Evolutionary conservation across 2,113 vertebrate species (phyloP).

Genomic region (Sinosuthora webbiana): DNA sequence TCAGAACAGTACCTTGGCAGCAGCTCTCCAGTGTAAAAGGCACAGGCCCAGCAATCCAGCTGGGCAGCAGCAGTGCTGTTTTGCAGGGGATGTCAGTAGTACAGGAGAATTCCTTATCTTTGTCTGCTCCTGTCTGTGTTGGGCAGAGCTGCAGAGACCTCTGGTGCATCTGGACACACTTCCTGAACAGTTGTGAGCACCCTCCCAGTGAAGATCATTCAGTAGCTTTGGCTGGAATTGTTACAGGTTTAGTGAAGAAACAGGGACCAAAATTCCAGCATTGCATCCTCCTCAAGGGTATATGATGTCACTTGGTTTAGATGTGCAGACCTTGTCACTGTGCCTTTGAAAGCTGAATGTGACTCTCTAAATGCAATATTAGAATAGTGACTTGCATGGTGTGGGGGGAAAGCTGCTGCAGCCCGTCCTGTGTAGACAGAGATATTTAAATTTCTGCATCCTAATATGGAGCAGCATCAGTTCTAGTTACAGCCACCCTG

Average conservation of each 20-base stretch:
- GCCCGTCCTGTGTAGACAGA: background rate
- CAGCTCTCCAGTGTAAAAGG: background rate
- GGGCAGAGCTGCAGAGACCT: background rate
- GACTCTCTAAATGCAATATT: background rate
- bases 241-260: background rate
- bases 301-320: background rate
- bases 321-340: background rate
- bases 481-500: background rate
- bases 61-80: background rate
- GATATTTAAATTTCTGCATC: background rate
- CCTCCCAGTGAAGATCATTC: background rate
- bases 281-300: background rate
- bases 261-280: background rate
- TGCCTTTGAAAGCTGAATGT: background rate
- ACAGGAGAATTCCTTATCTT: background rate
- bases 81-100: background rate
- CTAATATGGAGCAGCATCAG: background rate
- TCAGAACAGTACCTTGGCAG: background rate
- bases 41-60: background rate
- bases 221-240: background rate
- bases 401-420: background rate
- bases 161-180: background rate
- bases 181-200: background rate
- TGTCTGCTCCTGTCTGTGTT: rapidly evolving
- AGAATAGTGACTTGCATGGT: background rate